Evolutionary conservation across 2,797 vertebrate genomes (phyloP).

Genomic region (Notoglanidium macrostoma): DNA sequence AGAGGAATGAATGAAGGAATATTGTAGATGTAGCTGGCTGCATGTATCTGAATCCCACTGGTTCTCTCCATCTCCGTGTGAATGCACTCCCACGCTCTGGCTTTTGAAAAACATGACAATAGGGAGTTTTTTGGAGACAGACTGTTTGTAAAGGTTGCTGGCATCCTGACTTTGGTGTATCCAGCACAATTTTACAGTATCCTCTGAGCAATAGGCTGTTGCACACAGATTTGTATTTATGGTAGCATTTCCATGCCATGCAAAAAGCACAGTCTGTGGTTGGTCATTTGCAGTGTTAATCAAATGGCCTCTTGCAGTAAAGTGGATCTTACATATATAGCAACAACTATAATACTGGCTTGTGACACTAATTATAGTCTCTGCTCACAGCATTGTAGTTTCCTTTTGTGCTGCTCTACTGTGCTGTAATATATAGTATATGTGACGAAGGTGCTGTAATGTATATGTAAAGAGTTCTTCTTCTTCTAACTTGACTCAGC

Average conservation of each 20-base stretch:
- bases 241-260: not conserved
- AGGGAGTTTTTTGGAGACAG: not conserved
- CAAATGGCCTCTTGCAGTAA: not conserved
- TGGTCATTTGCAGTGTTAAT: not conserved
- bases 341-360: not conserved
- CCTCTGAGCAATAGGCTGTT: not conserved
- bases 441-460: not conserved
- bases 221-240: not conserved
- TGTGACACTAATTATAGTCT: not conserved
- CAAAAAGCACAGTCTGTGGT: not conserved
- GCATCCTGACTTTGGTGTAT: conserved; percentile 9
- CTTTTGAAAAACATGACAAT: conserved; percentile 13
- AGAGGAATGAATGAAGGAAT: not conserved
- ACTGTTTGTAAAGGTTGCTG: conserved; percentile 7
- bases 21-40: not conserved
- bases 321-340: not conserved
- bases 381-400: not conserved
- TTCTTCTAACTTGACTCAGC: not conserved
- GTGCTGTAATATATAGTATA: not conserved
- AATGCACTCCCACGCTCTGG: not conserved
- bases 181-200: not conserved
- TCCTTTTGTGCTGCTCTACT: not conserved
- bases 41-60: not conserved
- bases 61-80: not conserved
- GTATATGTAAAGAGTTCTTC: not conserved